Evolutionary conservation across 2,113 vertebrate genomes (phyloP).

Genomic region (Arothron firmamentum): DNA sequence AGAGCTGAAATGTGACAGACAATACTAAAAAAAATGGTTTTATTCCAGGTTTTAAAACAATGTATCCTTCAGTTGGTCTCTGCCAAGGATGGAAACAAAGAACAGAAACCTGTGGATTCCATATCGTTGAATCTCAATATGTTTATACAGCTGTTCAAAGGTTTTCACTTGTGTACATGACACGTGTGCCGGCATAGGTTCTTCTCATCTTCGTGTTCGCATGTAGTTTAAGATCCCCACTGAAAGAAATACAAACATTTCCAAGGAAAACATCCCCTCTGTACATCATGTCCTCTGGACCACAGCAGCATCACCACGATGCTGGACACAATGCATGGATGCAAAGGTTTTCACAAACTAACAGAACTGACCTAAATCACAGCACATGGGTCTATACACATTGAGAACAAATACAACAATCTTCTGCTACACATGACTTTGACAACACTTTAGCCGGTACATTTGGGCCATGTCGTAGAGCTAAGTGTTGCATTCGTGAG

Average conservation of each 20-base stretch:
- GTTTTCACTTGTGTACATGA: slow-evolving; percentile 47
- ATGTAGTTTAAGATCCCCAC: slow-evolving; percentile 29
- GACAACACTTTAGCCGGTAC: too few relatives aligned
- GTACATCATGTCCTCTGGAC: slow-evolving; percentile 38
- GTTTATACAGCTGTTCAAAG: slow-evolving; percentile 65
- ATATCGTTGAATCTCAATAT: slow-evolving; percentile 31
- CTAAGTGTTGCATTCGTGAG: too few relatives aligned
- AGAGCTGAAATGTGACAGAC: slow-evolving; percentile 21
- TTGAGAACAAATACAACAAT: too few relatives aligned
- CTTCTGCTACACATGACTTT: too few relatives aligned
- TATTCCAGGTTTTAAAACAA: slow-evolving; percentile 10
- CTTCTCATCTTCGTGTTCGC: slow-evolving; percentile 28
- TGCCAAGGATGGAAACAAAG: slow-evolving; percentile 19
- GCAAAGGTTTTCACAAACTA: not conserved
- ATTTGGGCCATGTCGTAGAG: too few relatives aligned
- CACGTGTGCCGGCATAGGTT: slow-evolving; percentile 45
- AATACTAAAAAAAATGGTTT: too few relatives aligned
- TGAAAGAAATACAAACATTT: slow-evolving; percentile 53
- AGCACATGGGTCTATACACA: not conserved
- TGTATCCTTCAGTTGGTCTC: slow-evolving; percentile 19
- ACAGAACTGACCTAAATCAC: slow-evolving; percentile 1
- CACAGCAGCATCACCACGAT: slow-evolving; percentile 1
- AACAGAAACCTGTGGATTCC: slow-evolving; percentile 25
- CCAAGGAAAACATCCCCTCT: slow-evolving; percentile 35
- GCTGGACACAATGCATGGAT: slow-evolving; percentile 5